Percentiles rank a stretch among this genome's conserved stretches.
phyloP scores from a whole-genome alignment of 2,797 vertebrate genomes.

The Myotis daubentonii region DNA sequence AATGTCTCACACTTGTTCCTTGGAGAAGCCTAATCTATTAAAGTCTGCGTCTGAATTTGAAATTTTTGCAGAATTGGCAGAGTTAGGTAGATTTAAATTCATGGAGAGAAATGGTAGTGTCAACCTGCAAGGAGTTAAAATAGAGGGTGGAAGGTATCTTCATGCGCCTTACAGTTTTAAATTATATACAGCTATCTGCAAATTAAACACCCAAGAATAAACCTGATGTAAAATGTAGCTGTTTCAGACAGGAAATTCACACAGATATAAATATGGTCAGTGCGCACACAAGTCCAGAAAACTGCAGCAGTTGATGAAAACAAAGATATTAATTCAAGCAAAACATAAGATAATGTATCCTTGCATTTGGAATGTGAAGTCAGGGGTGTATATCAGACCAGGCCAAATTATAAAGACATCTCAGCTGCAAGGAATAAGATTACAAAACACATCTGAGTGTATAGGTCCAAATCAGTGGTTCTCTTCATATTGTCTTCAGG shows the following conservation, averaged over 20 bases:
- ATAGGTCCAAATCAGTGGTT: neutral
- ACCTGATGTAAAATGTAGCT: neutral
- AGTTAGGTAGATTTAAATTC: neutral
- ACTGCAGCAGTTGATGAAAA: neutral
- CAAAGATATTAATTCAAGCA: neutral
- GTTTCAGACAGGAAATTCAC: neutral
- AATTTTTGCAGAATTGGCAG: neutral
- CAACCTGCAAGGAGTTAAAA: neutral
- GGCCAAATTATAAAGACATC: neutral
- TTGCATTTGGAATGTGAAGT: neutral
- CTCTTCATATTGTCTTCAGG: neutral
- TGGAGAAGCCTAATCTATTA: neutral
- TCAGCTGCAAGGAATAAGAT: neutral
- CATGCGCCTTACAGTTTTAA: neutral
- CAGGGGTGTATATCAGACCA: neutral
- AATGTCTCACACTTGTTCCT: neutral
- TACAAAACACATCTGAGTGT: neutral
- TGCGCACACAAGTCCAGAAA: neutral
- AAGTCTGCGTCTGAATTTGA: neutral
- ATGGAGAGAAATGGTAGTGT: neutral
- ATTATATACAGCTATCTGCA: neutral
- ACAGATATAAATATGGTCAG: neutral
- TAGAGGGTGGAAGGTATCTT: neutral
- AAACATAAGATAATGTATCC: neutral
- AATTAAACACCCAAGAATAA: neutral